Conservation (phyloP, 2,113 vertebrate species). For the Numida meleagris region DNA sequence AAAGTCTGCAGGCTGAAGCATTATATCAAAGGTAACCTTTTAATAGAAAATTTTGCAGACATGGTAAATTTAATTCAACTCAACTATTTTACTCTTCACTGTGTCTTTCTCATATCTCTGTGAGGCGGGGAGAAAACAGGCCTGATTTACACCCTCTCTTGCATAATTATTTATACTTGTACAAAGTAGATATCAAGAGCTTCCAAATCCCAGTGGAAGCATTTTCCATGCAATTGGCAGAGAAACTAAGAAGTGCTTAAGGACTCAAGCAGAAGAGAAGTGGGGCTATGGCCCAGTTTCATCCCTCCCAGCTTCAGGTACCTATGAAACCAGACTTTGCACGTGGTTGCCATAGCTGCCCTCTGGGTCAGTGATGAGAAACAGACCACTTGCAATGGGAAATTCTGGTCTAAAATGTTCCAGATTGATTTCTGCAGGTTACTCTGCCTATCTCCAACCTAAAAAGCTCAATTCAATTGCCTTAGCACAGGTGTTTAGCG, state of each 20-base stretch:
- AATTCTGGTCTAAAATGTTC: neutral
- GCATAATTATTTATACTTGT: slow-evolving; percentile 16
- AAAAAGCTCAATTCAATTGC: neutral
- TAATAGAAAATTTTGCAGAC: slow-evolving; percentile 54
- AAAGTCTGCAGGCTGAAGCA: slow-evolving; percentile 41
- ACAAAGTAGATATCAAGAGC: neutral
- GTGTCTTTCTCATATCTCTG: neutral
- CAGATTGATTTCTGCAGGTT: neutral
- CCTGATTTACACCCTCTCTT: neutral
- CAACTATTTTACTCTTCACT: slow-evolving; percentile 48
- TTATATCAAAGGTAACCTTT: slow-evolving; percentile 64
- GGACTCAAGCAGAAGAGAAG: neutral
- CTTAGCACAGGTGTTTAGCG: neutral
- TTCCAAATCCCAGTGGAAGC: neutral
- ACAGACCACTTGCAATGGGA: neutral
- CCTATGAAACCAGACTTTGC: neutral
- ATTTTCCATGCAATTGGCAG: neutral
- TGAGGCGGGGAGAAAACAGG: neutral
- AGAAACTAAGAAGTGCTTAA: neutral
- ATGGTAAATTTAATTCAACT: slow-evolving; percentile 50
- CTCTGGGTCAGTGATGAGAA: neutral
- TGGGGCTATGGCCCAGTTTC: neutral
- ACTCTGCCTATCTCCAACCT: neutral
- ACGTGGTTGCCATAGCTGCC: neutral
- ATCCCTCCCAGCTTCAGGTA: neutral